A percentile compares a stretch with the other conserved stretches of the same genome.
Conservation (phyloP, 2,113 vertebrate genomes). For the Otis tarda region DNA sequence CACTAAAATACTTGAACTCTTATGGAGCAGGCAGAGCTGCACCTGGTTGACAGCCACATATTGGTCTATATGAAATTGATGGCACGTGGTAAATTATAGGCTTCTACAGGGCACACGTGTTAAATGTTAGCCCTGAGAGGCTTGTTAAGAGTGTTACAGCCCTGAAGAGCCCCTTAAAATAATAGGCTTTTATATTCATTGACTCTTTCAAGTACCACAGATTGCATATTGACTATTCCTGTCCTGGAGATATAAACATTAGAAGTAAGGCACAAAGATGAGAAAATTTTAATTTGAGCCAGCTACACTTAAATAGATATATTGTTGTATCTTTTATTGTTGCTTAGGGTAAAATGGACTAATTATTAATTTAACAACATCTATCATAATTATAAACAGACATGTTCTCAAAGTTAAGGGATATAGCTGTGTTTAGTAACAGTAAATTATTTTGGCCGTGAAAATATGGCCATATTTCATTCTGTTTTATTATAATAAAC, state of each 20-base stretch:
- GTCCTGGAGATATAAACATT: not conserved
- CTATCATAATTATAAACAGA: not conserved
- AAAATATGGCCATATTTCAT: not conserved
- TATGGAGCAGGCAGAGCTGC: not conserved
- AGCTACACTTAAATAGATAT: not conserved
- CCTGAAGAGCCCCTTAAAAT: constrained; percentile 51
- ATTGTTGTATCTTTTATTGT: not conserved
- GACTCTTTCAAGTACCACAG: constrained; percentile 37
- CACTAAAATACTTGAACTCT: not conserved
- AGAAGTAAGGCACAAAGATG: not conserved
- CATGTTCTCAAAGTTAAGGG: not conserved
- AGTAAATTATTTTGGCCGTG: not conserved
- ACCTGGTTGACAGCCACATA: constrained; percentile 28
- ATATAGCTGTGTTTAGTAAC: not conserved
- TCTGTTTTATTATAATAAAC: not conserved
- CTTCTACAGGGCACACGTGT: constrained; percentile 31
- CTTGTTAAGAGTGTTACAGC: constrained; percentile 47
- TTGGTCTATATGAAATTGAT: constrained; percentile 40
- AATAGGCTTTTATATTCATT: constrained; percentile 37
- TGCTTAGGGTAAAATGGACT: not conserved
- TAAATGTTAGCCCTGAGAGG: constrained; percentile 54
- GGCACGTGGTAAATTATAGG: constrained; percentile 54
- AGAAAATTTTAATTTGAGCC: not conserved
- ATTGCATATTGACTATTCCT: constrained; percentile 22
- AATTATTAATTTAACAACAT: constrained; percentile 8